Percentiles rank a stretch among this genome's conserved stretches.
These are phyloP conservation scores for Criorhina ranunculi DNA, from an alignment of 2,888 invertebrate genomes.

Conservation along the genomic window DNA sequence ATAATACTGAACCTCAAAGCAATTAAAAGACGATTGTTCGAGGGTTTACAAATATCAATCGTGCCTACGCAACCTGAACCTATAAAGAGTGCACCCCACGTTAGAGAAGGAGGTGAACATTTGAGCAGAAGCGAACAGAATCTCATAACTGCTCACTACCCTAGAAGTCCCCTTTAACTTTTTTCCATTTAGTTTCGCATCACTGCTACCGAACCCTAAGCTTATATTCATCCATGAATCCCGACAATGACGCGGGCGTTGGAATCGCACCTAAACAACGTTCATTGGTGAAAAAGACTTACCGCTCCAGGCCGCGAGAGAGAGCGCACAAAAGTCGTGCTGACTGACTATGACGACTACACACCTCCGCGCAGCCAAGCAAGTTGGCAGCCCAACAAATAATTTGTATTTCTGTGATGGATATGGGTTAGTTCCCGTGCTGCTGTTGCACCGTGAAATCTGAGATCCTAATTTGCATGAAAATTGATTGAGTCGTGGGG, in stretches of 20 bases:
- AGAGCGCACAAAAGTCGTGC: slow-evolving; percentile 57
- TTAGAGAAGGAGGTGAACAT: slow-evolving; percentile 21
- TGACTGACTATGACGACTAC: slow-evolving; percentile 27
- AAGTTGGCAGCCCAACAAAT: slow-evolving; percentile 35
- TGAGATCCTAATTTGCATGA: slow-evolving; percentile 76
- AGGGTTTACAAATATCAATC: slow-evolving; percentile 47
- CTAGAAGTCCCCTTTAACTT: slow-evolving; percentile 59
- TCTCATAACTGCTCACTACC: slow-evolving; percentile 31
- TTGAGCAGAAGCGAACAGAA: slow-evolving; percentile 56
- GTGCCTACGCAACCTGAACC: slow-evolving; percentile 37
- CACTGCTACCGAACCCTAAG: slow-evolving; percentile 57
- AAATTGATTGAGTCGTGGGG: slow-evolving; percentile 74
- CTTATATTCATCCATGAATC: slow-evolving; percentile 43
- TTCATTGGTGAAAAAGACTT: slow-evolving; percentile 40
- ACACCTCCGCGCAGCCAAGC: slow-evolving; percentile 36
- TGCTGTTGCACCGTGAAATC: slow-evolving; percentile 65
- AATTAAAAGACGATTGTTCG: slow-evolving; percentile 58
- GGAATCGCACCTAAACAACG: slow-evolving; percentile 36
- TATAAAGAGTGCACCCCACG: slow-evolving; percentile 7
- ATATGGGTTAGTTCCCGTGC: slow-evolving; percentile 64
- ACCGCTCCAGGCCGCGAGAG: slow-evolving; percentile 31
- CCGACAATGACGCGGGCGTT: slow-evolving; percentile 33
- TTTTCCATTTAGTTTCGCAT: slow-evolving; percentile 66
- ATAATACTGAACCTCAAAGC: slow-evolving; percentile 61
- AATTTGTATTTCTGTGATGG: slow-evolving; percentile 71